phyloP scores from a whole-genome alignment of 2,888 invertebrate species.

The Selenia dentaria region DNA sequence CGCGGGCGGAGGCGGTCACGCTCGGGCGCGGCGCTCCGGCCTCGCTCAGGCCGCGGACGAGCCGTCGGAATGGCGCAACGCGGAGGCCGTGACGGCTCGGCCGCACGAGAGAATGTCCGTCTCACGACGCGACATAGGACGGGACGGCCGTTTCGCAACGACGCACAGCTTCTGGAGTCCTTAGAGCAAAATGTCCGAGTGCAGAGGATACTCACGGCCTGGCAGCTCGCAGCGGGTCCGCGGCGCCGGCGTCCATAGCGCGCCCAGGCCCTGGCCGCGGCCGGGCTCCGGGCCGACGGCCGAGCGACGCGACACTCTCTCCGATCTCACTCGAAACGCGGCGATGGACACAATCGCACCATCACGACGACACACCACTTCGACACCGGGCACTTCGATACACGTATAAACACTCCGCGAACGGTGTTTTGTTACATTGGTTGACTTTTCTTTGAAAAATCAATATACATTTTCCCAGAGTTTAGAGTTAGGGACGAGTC shows the following conservation, averaged over 20 bases:
- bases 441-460: slow-evolving; percentile 86
- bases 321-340: slow-evolving; percentile 80
- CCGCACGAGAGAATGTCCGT: slow-evolving; percentile 81
- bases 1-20: slow-evolving; percentile 72
- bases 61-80: slow-evolving; percentile 75
- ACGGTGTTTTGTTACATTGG: slow-evolving; percentile 84
- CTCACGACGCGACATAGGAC: slow-evolving; percentile 63
- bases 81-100: slow-evolving; percentile 81
- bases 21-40: slow-evolving; percentile 72
- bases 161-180: slow-evolving; percentile 64
- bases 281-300: slow-evolving; percentile 80
- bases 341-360: slow-evolving; percentile 80
- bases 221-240: slow-evolving; percentile 79
- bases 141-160: slow-evolving; percentile 79
- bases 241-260: slow-evolving; percentile 81
- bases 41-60: slow-evolving; percentile 64
- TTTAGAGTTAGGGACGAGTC: slow-evolving; percentile 83
- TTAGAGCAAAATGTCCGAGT: slow-evolving; percentile 75
- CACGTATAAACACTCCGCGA: slow-evolving; percentile 83
- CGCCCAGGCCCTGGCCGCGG: slow-evolving; percentile 81
- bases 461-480: slow-evolving; percentile 85
- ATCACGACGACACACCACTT: slow-evolving; percentile 81
- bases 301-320: slow-evolving; percentile 81
- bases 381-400: slow-evolving; percentile 73
- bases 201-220: slow-evolving; percentile 81